Base-by-base conservation (phyloP, 2,888 invertebrate genomes). In the Diploptera punctata region DNA sequence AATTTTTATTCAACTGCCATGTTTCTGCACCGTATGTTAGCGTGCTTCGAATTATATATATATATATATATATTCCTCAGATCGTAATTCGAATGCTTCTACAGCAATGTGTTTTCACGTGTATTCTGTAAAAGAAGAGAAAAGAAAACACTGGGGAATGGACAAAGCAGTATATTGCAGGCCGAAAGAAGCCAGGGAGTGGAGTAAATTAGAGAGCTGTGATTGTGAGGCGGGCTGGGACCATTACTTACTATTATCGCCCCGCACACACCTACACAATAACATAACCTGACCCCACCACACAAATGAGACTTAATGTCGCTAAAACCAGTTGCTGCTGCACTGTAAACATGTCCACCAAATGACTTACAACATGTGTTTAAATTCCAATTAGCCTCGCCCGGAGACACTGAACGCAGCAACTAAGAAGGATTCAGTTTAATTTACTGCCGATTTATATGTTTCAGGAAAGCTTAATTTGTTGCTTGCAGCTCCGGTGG, bases 221-320 rank as follows among this genome's bases (percentile, higher is more conserved):
- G 33, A 33, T 33, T 33, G 33, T 33, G 33, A 7, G 33, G 33
- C 33, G 33, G 10, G 33, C 33, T 1, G 31, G 57, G 29, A n/a
- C 57, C 57, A 57, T 57, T 57, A 57, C 57, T 57, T 57, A 57
- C 57, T 29, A 29, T 57, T 57, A 31, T 57, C 57, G 29, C 57
- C 2, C 4, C 18, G 31, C 7, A 3, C 26, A 9, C 54, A 54
- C 49, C 49, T 52, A 7, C 7, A 19, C 49, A 18, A 9, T 54
- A 54, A 29, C 21, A 26, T n/a, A 13, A 9, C 10, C 54, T 26
- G 54, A 10, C 54, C 29, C 13, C 19, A 29, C 29, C 29, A 57
- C 57, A 57, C 29, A 57, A 57, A 57, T 57, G 57, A 57, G 29
- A 57, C 13, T 57, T 29, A 57, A 57, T 57, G 57, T 57, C n/a